These are phyloP conservation scores for Melanargia galathea DNA, from an alignment of 2,888 invertebrate species.

Conservation along the genomic window DNA sequence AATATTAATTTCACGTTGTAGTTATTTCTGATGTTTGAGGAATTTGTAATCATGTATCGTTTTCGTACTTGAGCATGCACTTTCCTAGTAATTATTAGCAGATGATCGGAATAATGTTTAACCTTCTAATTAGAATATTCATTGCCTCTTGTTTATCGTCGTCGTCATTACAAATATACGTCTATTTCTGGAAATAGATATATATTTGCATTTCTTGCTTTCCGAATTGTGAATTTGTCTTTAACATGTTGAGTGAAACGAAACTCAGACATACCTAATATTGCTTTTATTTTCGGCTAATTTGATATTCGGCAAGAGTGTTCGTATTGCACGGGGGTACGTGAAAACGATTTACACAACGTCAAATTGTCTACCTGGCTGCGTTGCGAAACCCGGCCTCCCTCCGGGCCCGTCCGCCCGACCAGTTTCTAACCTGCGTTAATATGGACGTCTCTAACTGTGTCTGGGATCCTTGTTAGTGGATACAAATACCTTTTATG, in stretches of 20 bases:
- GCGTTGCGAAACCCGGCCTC: slow-evolving; percentile 67
- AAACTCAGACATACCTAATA: not conserved
- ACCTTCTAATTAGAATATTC: too few relatives aligned
- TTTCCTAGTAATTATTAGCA: not conserved
- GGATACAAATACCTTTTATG: slow-evolving; percentile 8
- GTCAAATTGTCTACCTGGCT: slow-evolving; percentile 62
- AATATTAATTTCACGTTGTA: too few relatives aligned
- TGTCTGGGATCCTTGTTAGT: slow-evolving; percentile 24
- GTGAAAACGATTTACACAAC: slow-evolving; percentile 75
- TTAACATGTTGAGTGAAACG: too few relatives aligned
- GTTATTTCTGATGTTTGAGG: not conserved
- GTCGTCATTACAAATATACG: too few relatives aligned
- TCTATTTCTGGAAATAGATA: too few relatives aligned
- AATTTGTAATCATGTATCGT: not conserved
- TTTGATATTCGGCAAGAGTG: slow-evolving; percentile 70
- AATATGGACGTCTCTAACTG: slow-evolving; percentile 37
- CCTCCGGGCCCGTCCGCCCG: slow-evolving; percentile 47
- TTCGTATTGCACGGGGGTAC: slow-evolving; percentile 58
- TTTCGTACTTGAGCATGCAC: too few relatives aligned
- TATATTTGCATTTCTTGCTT: too few relatives aligned
- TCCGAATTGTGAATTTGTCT: too few relatives aligned
- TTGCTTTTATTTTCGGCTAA: not conserved
- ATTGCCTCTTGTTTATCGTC: too few relatives aligned
- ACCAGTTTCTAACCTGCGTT: slow-evolving; percentile 38
- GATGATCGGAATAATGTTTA: not conserved